These are phyloP conservation scores for Vulpes lagopus DNA, from an alignment of 2,113 vertebrate species.

Conservation along the genomic window DNA sequence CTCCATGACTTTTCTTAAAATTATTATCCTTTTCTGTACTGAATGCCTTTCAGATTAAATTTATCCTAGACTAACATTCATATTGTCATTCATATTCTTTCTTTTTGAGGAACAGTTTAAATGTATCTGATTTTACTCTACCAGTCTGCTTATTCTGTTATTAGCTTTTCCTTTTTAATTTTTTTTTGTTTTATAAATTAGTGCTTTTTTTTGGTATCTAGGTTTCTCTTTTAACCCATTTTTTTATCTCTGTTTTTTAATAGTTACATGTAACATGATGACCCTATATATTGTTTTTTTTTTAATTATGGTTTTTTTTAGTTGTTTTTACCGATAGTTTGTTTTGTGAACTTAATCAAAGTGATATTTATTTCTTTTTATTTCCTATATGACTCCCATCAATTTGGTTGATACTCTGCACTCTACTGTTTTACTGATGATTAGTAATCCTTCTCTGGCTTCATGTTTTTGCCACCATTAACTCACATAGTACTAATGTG, in stretches of 20 bases:
- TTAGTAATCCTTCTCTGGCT: background rate
- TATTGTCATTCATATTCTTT: background rate
- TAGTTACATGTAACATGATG: background rate
- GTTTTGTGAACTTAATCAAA: background rate
- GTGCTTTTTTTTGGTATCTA: background rate
- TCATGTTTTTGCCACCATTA: background rate
- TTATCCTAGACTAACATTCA: background rate
- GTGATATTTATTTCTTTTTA: background rate
- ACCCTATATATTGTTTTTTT: background rate
- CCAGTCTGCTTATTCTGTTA: background rate
- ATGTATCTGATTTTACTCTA: background rate
- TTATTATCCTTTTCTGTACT: background rate
- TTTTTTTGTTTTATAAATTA: background rate
- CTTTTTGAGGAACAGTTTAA: background rate
- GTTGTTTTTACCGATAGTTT: background rate
- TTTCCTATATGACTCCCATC: background rate
- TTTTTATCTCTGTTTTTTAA: background rate
- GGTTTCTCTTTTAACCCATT: background rate
- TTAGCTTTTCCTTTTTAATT: background rate
- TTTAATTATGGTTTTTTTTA: background rate
- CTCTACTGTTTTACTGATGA: background rate
- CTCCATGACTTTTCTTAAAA: background rate
- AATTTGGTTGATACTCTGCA: background rate
- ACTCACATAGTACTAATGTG: background rate
- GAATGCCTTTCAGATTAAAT: conserved; percentile 3